Evolutionary conservation across 2,888 invertebrate genomes (phyloP).

Genomic region (Bugulina stolonifera): DNA sequence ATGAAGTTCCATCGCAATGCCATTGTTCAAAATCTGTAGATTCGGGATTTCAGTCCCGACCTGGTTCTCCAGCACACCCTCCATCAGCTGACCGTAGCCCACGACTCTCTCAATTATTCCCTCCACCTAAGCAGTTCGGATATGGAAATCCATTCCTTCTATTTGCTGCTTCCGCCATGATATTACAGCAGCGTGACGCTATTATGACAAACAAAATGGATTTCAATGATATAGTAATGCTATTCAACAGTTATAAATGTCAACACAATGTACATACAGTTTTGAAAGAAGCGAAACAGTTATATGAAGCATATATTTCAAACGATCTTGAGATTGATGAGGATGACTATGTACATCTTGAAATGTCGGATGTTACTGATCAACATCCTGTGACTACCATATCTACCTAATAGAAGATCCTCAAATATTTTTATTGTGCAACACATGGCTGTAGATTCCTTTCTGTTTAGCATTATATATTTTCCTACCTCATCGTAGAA

Average conservation of each 20-base stretch:
- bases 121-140: conserved; percentile 79
- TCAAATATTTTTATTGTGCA: no score
- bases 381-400: no score
- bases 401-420: no score
- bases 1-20: not conserved
- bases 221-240: conserved; percentile 95
- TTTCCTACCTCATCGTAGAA: no score
- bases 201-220: conserved; percentile 86
- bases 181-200: conserved; percentile 83
- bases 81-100: not conserved
- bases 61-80: not conserved
- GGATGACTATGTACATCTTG: not conserved
- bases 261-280: conserved; percentile 87
- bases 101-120: conserved; percentile 47
- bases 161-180: conserved; percentile 85
- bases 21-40: conserved; percentile 6
- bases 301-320: conserved; percentile 78
- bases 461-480: no score
- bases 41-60: not conserved
- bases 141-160: conserved; percentile 93
- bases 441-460: no score
- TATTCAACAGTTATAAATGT: conserved; percentile 93
- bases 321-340: conserved; percentile 9
- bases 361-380: no score
- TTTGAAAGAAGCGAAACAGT: conserved; percentile 79